These are phyloP conservation scores for Sisyra terminalis DNA, from an alignment of 2,888 invertebrate species.

Conservation along the genomic window DNA sequence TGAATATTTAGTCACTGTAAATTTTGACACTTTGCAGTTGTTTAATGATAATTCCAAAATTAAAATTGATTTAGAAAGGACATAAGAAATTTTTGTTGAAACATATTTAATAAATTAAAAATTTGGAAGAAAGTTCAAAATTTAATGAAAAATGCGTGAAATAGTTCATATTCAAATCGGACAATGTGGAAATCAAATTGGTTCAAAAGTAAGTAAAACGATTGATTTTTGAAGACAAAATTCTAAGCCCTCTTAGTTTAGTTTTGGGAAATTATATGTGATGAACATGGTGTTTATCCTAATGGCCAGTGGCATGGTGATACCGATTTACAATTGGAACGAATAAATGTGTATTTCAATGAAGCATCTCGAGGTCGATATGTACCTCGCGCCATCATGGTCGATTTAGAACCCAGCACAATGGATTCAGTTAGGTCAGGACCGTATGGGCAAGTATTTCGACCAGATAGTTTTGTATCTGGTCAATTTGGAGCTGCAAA, in stretches of 20 bases:
- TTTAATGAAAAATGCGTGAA: slow-evolving; percentile 65
- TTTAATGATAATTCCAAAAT: too few species aligned
- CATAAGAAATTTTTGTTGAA: too few species aligned
- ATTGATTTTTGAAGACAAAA: slow-evolving; percentile 1
- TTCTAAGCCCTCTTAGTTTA: slow-evolving; percentile 20
- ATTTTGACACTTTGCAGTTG: too few species aligned
- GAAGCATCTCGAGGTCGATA: slow-evolving; percentile 87
- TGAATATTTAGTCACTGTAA: too few species aligned
- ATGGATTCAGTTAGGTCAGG: slow-evolving; percentile 95
- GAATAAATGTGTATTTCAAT: slow-evolving; percentile 92
- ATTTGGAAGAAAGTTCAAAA: slow-evolving; percentile 3
- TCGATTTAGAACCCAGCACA: slow-evolving; percentile 91
- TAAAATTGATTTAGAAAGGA: too few species aligned
- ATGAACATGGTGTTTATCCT: slow-evolving; percentile 87
- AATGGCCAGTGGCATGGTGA: slow-evolving; percentile 82
- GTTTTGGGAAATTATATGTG: slow-evolving; percentile 94
- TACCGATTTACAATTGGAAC: slow-evolving; percentile 79
- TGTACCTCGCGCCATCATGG: slow-evolving; percentile 81
- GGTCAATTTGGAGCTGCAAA: slow-evolving; percentile 74
- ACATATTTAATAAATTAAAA: too few species aligned
- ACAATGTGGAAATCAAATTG: slow-evolving; percentile 93
- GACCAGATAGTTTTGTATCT: slow-evolving; percentile 92
- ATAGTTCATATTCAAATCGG: slow-evolving; percentile 92
- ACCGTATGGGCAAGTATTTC: slow-evolving; percentile 83
- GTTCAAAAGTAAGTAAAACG: slow-evolving; percentile 56